Conservation (phyloP, 1,140 invertebrate species). For the Lucilia cuprina region DNA sequence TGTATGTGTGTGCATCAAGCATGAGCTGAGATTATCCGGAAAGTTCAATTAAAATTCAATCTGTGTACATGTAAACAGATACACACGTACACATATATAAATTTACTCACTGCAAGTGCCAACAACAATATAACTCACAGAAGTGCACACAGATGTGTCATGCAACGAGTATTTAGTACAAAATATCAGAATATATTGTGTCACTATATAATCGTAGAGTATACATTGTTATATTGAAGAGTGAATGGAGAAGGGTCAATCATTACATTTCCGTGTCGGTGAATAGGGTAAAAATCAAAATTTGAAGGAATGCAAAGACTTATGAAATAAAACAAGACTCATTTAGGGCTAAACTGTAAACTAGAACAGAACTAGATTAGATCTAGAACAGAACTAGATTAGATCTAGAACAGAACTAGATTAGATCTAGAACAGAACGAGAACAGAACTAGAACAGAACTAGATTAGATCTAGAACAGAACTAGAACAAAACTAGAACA, state of each 20-base stretch:
- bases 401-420: no score
- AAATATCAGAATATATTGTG: neutral
- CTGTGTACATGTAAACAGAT: conserved; percentile 12
- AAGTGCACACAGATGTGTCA: neutral
- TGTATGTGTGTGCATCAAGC: conserved; percentile 27
- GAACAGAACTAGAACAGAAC: no score
- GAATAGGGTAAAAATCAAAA: neutral
- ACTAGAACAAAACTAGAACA: no score
- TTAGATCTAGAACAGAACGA: no score
- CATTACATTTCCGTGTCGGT: neutral
- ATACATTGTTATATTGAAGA: neutral
- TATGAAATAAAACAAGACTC: no score
- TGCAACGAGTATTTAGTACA: no score
- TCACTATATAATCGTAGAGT: neutral
- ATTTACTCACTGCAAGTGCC: neutral
- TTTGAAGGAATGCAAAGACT: neutral
- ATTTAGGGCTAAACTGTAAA: no score
- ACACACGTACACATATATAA: neutral
- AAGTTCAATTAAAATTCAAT: conserved; percentile 35
- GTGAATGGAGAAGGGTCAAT: neutral
- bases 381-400: no score
- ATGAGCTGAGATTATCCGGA: conserved; percentile 34
- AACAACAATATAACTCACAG: neutral
- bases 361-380: no score
- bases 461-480: no score